Conservation (phyloP, 2,888 invertebrate species). For the Nephrotoma flavescens region DNA sequence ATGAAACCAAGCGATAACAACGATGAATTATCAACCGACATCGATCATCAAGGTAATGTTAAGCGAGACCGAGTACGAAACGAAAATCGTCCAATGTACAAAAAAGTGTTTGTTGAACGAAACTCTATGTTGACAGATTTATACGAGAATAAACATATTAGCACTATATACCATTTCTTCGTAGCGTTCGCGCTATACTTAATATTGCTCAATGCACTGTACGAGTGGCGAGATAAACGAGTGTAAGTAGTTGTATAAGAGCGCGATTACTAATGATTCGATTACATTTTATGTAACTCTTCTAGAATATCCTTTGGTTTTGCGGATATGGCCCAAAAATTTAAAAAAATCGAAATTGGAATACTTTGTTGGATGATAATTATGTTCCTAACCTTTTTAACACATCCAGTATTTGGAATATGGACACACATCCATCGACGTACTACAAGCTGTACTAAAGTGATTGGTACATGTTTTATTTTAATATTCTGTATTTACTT, state of each 20-base stretch:
- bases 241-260: conserved; percentile 38
- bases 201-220: conserved; percentile 48
- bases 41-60: no score
- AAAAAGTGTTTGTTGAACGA: conserved; percentile 45
- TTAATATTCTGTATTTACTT: background rate
- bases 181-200: conserved; percentile 55
- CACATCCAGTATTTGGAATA: background rate
- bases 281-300: background rate
- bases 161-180: conserved; percentile 65
- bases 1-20: background rate
- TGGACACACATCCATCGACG: background rate
- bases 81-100: conserved; percentile 19
- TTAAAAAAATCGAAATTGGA: background rate
- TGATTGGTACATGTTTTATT: background rate
- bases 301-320: background rate
- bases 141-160: conserved; percentile 54
- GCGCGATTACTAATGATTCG: background rate
- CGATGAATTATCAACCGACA: background rate
- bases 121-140: conserved; percentile 61
- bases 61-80: conserved; percentile 15
- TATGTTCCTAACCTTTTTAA: background rate
- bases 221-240: conserved; percentile 52
- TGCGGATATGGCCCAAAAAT: background rate
- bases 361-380: background rate
- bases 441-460: background rate